Conservation (phyloP, 2,888 invertebrate genomes). For the Dicranocentrus wangi region DNA sequence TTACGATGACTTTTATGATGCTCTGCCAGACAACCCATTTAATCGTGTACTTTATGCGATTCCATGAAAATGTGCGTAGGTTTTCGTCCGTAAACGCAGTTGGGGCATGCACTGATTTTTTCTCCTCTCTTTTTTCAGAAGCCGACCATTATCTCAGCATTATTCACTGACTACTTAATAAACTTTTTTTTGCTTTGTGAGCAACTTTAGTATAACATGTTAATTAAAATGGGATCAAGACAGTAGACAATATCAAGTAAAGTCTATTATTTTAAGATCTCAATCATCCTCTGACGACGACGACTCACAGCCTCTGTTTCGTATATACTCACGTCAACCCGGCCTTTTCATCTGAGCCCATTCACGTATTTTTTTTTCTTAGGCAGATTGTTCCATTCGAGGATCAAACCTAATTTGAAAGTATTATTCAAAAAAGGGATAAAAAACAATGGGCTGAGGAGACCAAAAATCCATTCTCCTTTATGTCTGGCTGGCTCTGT, state of each 20-base stretch:
- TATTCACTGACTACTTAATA: conserved; percentile 27
- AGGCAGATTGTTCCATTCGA: neutral
- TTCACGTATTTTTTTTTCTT: neutral
- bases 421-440: neutral
- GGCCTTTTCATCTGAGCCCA: neutral
- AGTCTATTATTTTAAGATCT: conserved; percentile 40
- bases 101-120: conserved; percentile 6
- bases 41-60: conserved; percentile 25
- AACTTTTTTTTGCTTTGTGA: neutral
- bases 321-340: neutral
- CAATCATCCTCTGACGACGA: no score
- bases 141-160: conserved; percentile 11
- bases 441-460: conserved; percentile 1
- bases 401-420: neutral
- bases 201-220: conserved; percentile 49
- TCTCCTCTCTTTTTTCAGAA: neutral
- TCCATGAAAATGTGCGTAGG: conserved; percentile 4
- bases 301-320: conserved; percentile 28
- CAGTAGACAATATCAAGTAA: conserved; percentile 29
- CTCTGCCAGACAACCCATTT: conserved; percentile 1
- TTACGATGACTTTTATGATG: conserved; percentile 56
- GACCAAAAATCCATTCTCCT: neutral
- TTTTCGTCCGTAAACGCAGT: no score
- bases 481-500: neutral
- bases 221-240: conserved; percentile 65